Conservation (phyloP, 2,113 vertebrate genomes). For the Gavia stellata region DNA sequence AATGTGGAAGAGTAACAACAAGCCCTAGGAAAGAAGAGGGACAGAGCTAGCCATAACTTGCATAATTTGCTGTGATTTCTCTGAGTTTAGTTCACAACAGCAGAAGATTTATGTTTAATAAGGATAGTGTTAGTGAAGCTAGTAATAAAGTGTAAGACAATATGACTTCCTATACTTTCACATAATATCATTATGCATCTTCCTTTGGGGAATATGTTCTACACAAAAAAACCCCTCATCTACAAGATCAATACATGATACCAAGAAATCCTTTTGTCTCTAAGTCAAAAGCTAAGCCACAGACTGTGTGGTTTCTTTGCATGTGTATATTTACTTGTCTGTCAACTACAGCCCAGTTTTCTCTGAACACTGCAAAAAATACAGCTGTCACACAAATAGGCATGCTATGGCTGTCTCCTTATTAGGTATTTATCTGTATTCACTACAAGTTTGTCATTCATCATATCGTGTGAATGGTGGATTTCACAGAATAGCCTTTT, state of each 20-base stretch:
- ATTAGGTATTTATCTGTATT: neutral
- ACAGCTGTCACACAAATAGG: neutral
- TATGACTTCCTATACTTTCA: neutral
- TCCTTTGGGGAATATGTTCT: neutral
- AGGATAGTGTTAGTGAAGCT: neutral
- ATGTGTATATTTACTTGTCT: neutral
- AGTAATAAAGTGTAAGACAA: neutral
- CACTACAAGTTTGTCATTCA: neutral
- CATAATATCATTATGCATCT: neutral
- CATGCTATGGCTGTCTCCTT: neutral
- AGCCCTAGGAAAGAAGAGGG: neutral
- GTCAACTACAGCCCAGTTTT: neutral
- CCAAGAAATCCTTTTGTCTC: neutral
- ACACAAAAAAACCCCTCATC: neutral
- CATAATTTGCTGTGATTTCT: neutral
- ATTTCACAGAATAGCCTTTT: neutral
- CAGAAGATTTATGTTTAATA: neutral
- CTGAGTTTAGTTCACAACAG: neutral
- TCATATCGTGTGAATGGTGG: accelerated
- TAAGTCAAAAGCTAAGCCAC: neutral
- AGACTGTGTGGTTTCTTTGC: neutral
- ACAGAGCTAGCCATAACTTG: neutral
- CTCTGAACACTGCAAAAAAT: neutral
- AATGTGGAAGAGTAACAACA: neutral
- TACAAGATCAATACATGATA: neutral